Evolutionary conservation across 2,113 vertebrate genomes (phyloP).

Genomic region (Maccullochella peelii): DNA sequence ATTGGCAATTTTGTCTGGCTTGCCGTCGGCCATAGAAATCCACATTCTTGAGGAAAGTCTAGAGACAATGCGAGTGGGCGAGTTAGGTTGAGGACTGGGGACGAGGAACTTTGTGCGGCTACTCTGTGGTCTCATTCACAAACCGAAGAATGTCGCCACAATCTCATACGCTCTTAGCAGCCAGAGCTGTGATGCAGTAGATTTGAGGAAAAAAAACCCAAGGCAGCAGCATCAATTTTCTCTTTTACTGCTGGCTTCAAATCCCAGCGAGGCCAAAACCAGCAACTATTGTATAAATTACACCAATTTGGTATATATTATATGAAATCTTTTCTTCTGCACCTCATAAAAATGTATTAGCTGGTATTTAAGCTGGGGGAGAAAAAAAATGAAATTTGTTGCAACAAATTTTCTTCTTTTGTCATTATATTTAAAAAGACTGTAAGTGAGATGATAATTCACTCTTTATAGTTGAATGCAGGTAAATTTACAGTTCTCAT

Average conservation of each 20-base stretch:
- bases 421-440: background rate
- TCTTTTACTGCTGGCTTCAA: conserved; percentile 70
- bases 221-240: conserved; percentile 78
- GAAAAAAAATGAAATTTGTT: conserved; percentile 12
- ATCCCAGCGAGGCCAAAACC: conserved; percentile 68
- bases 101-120: conserved; percentile 77
- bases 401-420: conserved; percentile 1
- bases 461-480: background rate
- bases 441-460: conserved; percentile 7
- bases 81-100: conserved; percentile 69
- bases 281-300: conserved; percentile 74
- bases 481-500: background rate
- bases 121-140: conserved; percentile 79
- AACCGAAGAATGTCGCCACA: conserved; percentile 83
- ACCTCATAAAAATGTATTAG: conserved; percentile 52
- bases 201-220: conserved; percentile 55
- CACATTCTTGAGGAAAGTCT: conserved; percentile 82
- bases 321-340: conserved; percentile 51
- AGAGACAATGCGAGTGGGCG: conserved; percentile 78
- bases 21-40: conserved; percentile 73
- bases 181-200: conserved; percentile 71
- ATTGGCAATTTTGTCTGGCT: conserved; percentile 73
- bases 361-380: conserved; percentile 12
- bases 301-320: conserved; percentile 63
- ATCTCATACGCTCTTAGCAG: conserved; percentile 72